phyloP scores from a whole-genome alignment of 2,888 invertebrate genomes.

The Lepeophtheirus nordmannii region DNA sequence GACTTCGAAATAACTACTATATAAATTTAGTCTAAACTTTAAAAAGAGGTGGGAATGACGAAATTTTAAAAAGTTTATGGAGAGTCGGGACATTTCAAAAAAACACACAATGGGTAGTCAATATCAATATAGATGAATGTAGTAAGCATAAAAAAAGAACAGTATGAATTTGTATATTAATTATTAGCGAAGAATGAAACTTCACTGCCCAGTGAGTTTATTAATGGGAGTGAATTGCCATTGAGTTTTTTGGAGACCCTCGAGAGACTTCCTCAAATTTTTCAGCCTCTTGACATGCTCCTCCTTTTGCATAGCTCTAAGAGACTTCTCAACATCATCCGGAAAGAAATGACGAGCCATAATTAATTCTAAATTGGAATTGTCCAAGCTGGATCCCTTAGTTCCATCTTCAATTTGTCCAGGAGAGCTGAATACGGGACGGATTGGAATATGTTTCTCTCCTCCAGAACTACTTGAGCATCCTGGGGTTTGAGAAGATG shows the following conservation, averaged over 20 bases:
- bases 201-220: neutral
- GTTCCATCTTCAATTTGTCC: neutral
- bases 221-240: slow-evolving; percentile 7
- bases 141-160: no score
- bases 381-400: neutral
- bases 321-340: neutral
- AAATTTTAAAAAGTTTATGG: no score
- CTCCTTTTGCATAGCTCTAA: neutral
- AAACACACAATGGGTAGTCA: no score
- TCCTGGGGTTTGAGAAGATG: neutral
- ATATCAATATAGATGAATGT: no score
- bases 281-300: neutral
- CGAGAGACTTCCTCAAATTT: neutral
- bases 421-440: slow-evolving; percentile 3
- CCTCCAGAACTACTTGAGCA: neutral
- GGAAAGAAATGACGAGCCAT: slow-evolving; percentile 7
- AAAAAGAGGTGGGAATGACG: no score
- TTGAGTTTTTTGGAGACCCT: slow-evolving; percentile 1
- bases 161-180: neutral
- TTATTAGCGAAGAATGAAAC: neutral
- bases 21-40: no score
- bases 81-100: no score
- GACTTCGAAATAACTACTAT: no score
- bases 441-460: neutral
- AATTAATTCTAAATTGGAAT: neutral